Evolutionary conservation across 2,113 vertebrate genomes (phyloP), one percentile per base, ranked within the genome.

Genomic region (Rana temporaria): DNA sequence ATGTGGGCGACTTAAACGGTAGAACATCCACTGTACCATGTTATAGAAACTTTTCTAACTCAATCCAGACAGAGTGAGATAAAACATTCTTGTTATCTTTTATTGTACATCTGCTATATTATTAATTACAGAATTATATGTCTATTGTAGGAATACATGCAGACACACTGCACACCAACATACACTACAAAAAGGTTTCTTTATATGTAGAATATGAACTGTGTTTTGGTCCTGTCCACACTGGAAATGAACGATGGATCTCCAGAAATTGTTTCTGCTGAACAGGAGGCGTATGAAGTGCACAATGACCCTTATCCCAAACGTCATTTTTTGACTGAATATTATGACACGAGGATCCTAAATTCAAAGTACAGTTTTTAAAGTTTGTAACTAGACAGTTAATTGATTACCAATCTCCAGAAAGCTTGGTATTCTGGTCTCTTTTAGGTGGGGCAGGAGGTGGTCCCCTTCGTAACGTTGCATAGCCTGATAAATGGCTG

Each of bases 371-470:
- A 82, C 62, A 59, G 86, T 79, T 15, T 83, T 79, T 74, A 0
- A 4, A 81, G 15, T 81, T 52, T 0, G 34, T 82, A 81, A 79
- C 9, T 32, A 81, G 53, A 0, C 0, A 26, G 12, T 77, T 18
- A 19, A 70, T 82, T 0, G 11, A 78, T 92, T 97, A 98, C 96
- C 97, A 99, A 65, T 99, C 98, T 85, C 95, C 88, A 0, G 97
- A 99, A 48, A 99, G 95, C 92, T 99, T 99, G 89, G 98, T 99
- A 85, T 86, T 91, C 84, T 98, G 94, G 91, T 98, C 98, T 86
- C 98, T 93, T 82, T 99, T 99, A 6, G 98, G 98, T 12, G 98
- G 98, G 0, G 98, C 92, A 0, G 98, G 97, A 0, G 98, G 98
- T 0, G 98, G 97, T 18, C 97, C 98, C 73, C 96, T 92, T 86